Conservation (phyloP, 2,113 vertebrate species). For the Chelonoidis abingdonii region DNA sequence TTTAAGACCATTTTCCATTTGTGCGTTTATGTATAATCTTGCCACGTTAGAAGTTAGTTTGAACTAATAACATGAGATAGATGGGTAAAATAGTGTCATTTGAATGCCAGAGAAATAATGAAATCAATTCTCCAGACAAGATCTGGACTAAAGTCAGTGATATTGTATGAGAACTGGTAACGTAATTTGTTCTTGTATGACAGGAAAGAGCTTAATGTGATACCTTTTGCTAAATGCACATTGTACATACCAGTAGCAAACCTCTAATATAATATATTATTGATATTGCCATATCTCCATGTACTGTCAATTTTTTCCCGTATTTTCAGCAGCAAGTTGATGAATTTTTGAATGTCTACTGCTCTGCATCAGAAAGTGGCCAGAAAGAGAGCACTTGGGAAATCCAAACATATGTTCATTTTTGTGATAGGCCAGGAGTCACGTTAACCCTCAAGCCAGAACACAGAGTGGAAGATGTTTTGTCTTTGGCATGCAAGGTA, state of each 20-base stretch:
- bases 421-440: slow-evolving; percentile 85
- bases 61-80: neutral
- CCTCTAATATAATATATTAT: accelerated
- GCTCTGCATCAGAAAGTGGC: slow-evolving; percentile 81
- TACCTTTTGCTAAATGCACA: neutral
- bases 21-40: neutral
- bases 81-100: neutral
- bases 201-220: neutral
- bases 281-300: neutral
- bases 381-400: slow-evolving; percentile 83
- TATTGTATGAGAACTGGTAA: neutral
- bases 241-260: neutral
- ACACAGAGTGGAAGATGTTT: slow-evolving; percentile 87
- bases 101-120: neutral
- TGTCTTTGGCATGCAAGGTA: slow-evolving; percentile 92
- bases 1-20: neutral
- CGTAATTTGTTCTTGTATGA: neutral
- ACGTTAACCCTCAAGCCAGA: slow-evolving; percentile 85
- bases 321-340: slow-evolving; percentile 79
- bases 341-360: slow-evolving; percentile 82
- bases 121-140: accelerated
- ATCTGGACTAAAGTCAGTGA: accelerated
- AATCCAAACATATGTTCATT: slow-evolving; percentile 79
- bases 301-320: neutral
- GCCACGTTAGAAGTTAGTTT: neutral